Percentiles rank a stretch among this genome's conserved stretches.
Conservation (phyloP, 2,113 vertebrate species). For the Herpailurus yagouaroundi region DNA sequence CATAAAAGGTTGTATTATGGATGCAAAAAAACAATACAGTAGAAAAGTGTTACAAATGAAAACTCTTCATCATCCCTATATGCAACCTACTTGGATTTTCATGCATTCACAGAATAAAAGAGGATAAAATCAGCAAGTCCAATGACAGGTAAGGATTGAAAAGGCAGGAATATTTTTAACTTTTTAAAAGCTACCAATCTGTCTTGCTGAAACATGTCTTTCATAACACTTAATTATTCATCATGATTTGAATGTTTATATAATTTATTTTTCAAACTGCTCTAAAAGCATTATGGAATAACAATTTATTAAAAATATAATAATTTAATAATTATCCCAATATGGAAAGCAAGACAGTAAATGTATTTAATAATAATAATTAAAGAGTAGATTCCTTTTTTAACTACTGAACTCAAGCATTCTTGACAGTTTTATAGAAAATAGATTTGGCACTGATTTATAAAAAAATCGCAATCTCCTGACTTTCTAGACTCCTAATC, state of each 20-base stretch:
- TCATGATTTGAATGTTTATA: background rate
- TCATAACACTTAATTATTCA: background rate
- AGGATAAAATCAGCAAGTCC: background rate
- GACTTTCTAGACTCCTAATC: background rate
- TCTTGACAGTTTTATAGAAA: background rate
- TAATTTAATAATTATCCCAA: background rate
- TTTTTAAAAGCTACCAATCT: background rate
- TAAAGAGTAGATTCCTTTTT: background rate
- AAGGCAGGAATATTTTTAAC: background rate
- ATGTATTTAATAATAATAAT: background rate
- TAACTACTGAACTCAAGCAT: conserved; percentile 22
- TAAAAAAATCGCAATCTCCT: conserved; percentile 40
- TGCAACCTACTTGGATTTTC: background rate
- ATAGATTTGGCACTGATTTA: conserved; percentile 16
- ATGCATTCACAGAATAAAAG: background rate
- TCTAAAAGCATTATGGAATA: background rate
- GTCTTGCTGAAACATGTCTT: background rate
- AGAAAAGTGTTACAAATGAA: background rate
- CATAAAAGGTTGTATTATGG: background rate
- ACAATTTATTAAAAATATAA: background rate
- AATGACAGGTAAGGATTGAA: background rate
- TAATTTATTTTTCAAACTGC: background rate
- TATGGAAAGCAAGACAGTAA: background rate
- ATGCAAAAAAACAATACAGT: background rate
- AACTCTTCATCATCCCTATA: background rate